Conservation (phyloP, 1,140 invertebrate species). For the Neuroterus valhalla region DNA sequence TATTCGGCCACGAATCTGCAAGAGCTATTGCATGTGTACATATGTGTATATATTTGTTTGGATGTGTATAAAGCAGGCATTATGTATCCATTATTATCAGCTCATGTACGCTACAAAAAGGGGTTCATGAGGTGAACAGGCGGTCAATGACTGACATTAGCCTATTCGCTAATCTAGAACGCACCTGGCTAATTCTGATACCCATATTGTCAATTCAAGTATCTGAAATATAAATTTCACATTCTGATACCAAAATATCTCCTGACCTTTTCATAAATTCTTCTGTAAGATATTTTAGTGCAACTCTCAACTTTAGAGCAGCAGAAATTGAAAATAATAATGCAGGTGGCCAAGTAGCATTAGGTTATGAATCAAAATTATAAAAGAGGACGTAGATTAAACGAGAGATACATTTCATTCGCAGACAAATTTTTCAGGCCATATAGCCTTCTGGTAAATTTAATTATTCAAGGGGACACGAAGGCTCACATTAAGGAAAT, state of each 20-base stretch:
- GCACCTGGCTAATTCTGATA: constrained; percentile 4
- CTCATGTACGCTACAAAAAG: neutral
- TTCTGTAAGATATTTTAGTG: neutral
- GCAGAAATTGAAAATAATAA: too few relatives aligned
- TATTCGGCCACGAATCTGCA: neutral
- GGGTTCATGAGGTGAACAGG: constrained; percentile 25
- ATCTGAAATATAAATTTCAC: neutral
- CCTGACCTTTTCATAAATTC: neutral
- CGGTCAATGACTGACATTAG: constrained; percentile 56
- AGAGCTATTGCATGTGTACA: neutral
- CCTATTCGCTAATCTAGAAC: constrained; percentile 51
- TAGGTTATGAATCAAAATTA: too few relatives aligned
- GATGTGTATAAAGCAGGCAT: constrained; percentile 13
- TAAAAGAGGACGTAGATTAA: too few relatives aligned
- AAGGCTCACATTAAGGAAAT: too few relatives aligned
- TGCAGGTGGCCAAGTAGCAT: too few relatives aligned
- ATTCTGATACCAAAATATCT: neutral
- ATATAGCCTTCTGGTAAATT: too few relatives aligned
- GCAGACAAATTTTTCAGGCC: too few relatives aligned
- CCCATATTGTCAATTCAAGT: neutral
- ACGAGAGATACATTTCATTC: too few relatives aligned
- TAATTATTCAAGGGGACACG: too few relatives aligned
- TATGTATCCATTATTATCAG: constrained; percentile 17
- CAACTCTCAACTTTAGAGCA: too few relatives aligned
- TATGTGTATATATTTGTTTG: neutral